These are phyloP conservation scores for Merops nubicus DNA, from an alignment of 2,113 vertebrate species.

Conservation along the genomic window DNA sequence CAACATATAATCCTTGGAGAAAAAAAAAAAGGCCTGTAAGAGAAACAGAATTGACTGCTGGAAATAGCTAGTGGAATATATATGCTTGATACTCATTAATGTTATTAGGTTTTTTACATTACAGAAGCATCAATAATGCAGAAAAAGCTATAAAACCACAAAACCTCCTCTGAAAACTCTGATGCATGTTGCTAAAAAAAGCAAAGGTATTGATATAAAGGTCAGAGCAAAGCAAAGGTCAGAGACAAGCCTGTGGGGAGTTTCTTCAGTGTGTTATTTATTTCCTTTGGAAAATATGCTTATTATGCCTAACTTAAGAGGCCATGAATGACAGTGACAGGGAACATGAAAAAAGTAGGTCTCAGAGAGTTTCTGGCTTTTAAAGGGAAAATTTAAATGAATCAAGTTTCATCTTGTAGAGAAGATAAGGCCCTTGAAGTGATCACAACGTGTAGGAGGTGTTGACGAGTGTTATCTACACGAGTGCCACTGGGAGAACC, in stretches of 20 bases:
- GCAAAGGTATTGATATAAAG: background rate
- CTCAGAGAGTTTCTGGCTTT: background rate
- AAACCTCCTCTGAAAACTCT: background rate
- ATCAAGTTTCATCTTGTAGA: slow-evolving; percentile 18
- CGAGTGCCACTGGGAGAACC: background rate
- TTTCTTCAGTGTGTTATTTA: background rate
- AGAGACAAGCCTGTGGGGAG: background rate
- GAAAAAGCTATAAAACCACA: background rate
- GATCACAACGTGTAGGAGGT: slow-evolving; percentile 2
- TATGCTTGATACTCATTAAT: background rate
- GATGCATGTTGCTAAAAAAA: background rate
- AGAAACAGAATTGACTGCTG: background rate
- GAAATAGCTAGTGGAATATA: background rate
- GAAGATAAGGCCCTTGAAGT: slow-evolving; percentile 22
- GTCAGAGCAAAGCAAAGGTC: background rate
- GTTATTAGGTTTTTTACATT: background rate
- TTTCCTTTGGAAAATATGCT: background rate
- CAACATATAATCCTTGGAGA: background rate
- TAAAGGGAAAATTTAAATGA: slow-evolving; percentile 2
- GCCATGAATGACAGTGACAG: background rate
- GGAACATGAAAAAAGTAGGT: background rate
- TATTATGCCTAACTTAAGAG: background rate
- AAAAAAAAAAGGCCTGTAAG: background rate
- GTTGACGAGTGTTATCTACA: background rate
- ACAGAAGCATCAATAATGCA: background rate